phyloP scores from a whole-genome alignment of 30 jellyfish, hydroid and myxozoan species.

The Sanderia malayensis region DNA sequence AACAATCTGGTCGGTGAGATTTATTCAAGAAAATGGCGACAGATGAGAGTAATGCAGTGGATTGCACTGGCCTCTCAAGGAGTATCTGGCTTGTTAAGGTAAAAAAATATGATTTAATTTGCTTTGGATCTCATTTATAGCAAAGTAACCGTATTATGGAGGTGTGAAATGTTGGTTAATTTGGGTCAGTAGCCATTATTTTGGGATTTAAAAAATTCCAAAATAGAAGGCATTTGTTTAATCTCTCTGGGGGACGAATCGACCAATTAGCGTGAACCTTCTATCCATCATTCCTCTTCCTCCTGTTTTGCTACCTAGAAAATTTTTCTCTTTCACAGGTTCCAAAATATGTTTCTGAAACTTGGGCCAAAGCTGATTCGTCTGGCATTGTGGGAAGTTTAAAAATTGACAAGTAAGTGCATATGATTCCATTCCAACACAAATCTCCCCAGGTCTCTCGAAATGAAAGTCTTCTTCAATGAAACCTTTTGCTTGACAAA shows the following conservation, averaged over 20 bases:
- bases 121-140: neutral
- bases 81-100: conserved; percentile 95
- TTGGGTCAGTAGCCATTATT: neutral
- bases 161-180: neutral
- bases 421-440: no score
- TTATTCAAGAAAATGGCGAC: conserved; percentile 1
- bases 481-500: no score
- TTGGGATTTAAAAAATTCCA: neutral
- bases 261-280: neutral
- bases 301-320: neutral
- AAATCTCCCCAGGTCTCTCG: no score
- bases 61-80: conserved; percentile 77
- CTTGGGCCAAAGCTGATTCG: conserved; percentile 88
- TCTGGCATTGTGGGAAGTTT: conserved; percentile 92
- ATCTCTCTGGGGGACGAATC: neutral
- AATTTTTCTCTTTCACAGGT: conserved; percentile 47
- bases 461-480: no score
- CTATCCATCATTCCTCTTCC: neutral
- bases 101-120: neutral
- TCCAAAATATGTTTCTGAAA: conserved; percentile 88
- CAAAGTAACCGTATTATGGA: neutral
- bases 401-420: conserved; percentile 56
- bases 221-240: no score
- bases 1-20: no score
- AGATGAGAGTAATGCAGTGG: conserved; percentile 47